A percentile compares a stretch with the other conserved stretches of the same genome.
phyloP scores from a whole-genome alignment of 2,113 vertebrate species.

The Varanus komodoensis region DNA sequence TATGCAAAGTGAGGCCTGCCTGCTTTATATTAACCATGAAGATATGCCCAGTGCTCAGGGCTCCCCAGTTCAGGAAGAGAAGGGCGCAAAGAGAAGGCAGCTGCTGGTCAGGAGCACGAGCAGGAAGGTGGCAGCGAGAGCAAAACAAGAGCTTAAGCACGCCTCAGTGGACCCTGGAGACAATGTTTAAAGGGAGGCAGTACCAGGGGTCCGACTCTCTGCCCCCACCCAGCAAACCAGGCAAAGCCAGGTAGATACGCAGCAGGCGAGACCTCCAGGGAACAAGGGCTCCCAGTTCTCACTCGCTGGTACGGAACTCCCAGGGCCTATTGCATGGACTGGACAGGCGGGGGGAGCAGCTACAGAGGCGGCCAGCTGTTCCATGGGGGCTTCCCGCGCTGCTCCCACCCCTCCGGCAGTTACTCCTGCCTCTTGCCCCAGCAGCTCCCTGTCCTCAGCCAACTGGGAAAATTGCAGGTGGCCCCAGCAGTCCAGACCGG shows the following conservation, averaged over 20 bases:
- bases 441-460: neutral
- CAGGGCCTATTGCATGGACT: neutral
- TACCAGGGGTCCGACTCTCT: no score
- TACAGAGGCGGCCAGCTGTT: neutral
- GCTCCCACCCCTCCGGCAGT: no score
- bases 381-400: neutral
- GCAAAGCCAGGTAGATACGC: neutral
- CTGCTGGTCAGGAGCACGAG: neutral
- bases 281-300: neutral
- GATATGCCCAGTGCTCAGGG: neutral
- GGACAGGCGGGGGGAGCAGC: neutral
- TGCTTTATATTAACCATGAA: neutral
- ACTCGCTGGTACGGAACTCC: no score
- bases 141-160: no score
- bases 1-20: neutral
- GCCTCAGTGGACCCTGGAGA: no score
- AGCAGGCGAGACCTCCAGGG: neutral
- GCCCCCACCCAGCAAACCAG: neutral
- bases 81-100: neutral
- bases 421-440: no score
- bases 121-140: no score
- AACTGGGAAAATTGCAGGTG: neutral
- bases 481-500: no score
- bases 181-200: neutral
- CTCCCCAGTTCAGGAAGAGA: neutral